A percentile compares a stretch with the other conserved stretches of the same genome.
phyloP scores from a whole-genome alignment of 2,797 vertebrate species.

The Schizopygopsis malacanthus region DNA sequence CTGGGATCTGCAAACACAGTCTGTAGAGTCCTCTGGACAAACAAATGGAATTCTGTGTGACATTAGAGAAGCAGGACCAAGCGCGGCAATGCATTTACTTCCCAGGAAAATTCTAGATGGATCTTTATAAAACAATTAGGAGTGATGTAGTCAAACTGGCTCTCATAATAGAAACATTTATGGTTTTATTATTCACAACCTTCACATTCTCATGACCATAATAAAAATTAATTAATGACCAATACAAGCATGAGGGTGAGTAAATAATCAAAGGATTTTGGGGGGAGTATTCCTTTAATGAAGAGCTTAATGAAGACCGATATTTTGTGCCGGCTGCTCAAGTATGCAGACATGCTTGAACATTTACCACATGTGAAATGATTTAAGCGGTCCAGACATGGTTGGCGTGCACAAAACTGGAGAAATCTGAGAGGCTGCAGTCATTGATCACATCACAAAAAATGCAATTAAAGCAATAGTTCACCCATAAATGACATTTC shows the following conservation, averaged over 20 bases:
- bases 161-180: conserved; percentile 62
- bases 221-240: neutral
- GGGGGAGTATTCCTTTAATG: neutral
- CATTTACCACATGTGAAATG: conserved; percentile 39
- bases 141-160: conserved; percentile 62
- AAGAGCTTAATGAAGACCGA: conserved; percentile 30
- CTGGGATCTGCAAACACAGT: conserved; percentile 97
- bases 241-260: neutral
- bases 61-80: conserved; percentile 83
- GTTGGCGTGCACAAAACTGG: neutral
- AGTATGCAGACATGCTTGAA: conserved; percentile 23
- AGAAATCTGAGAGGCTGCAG: conserved; percentile 25
- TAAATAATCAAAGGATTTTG: neutral
- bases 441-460: conserved; percentile 20
- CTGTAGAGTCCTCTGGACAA: conserved; percentile 87
- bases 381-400: conserved; percentile 25
- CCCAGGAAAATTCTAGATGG: conserved; percentile 78
- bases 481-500: neutral
- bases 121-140: conserved; percentile 85
- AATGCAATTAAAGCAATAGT: conserved; percentile 18
- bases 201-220: neutral
- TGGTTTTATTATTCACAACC: conserved; percentile 2
- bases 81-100: conserved; percentile 85
- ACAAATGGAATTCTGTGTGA: conserved; percentile 83
- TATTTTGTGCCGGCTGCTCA: conserved; percentile 12